These are phyloP conservation scores for Piscicola geometra DNA, from an alignment of 2,888 invertebrate genomes.

Conservation along the genomic window DNA sequence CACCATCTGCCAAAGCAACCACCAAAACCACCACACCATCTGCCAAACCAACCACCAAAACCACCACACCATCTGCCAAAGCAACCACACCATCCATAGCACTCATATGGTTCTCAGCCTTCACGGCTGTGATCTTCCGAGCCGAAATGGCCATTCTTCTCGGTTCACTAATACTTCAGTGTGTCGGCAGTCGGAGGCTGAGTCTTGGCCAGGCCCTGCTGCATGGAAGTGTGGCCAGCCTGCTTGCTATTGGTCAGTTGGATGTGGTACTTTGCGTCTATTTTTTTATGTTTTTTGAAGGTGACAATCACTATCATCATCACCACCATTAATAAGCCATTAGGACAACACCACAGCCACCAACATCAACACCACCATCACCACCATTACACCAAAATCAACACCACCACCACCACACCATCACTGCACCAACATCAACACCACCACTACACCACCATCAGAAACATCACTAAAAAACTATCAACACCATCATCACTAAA, in stretches of 20 bases:
- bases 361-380: no score
- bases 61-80: neutral
- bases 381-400: no score
- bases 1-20: neutral
- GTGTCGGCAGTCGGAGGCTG: constrained; percentile 69
- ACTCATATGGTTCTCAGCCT: constrained; percentile 79
- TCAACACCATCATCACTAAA: no score
- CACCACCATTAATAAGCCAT: no score
- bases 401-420: no score
- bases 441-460: no score
- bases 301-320: no score
- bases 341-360: neutral
- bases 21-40: neutral
- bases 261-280: no score
- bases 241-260: constrained; percentile 61
- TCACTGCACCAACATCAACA: no score
- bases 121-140: constrained; percentile 82
- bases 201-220: constrained; percentile 58
- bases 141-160: constrained; percentile 77
- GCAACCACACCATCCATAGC: neutral
- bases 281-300: no score
- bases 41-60: neutral
- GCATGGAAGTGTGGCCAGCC: constrained; percentile 53
- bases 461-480: no score
- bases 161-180: constrained; percentile 76